Percentiles rank a stretch among this genome's conserved stretches.
Conservation (phyloP, 2,797 vertebrate genomes). For the Eulemur coronatus region DNA sequence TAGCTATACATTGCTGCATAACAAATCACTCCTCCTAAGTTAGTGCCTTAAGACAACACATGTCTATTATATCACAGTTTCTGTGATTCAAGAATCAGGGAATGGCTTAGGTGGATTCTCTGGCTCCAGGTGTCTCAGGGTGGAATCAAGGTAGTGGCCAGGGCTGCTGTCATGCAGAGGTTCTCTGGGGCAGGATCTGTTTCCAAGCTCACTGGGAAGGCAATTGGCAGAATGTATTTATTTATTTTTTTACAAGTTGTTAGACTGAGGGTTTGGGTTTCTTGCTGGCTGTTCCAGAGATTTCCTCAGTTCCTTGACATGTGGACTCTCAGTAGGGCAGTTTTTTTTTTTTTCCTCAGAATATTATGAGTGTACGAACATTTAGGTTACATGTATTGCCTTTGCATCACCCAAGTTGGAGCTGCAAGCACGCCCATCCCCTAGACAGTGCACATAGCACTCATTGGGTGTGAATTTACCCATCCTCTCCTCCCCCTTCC, state of each 20-base stretch:
- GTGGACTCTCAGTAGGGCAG: neutral
- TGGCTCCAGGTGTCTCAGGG: neutral
- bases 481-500: too few relatives aligned
- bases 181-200: fast-evolving
- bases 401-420: too few relatives aligned
- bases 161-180: neutral
- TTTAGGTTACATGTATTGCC: too few relatives aligned
- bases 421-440: too few relatives aligned
- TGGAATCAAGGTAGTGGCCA: neutral
- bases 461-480: too few relatives aligned
- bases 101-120: neutral
- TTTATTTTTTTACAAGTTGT: neutral
- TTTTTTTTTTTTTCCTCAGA: too few relatives aligned
- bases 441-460: too few relatives aligned
- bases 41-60: neutral
- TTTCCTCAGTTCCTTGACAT: neutral
- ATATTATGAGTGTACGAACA: too few relatives aligned
- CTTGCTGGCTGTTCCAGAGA: neutral
- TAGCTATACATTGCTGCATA: neutral
- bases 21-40: neutral
- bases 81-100: neutral
- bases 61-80: neutral
- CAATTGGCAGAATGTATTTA: neutral
- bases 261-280: neutral
- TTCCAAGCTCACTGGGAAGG: neutral